Base-by-base conservation (phyloP, 2,113 vertebrate species). In the Saccopteryx bilineata region DNA sequence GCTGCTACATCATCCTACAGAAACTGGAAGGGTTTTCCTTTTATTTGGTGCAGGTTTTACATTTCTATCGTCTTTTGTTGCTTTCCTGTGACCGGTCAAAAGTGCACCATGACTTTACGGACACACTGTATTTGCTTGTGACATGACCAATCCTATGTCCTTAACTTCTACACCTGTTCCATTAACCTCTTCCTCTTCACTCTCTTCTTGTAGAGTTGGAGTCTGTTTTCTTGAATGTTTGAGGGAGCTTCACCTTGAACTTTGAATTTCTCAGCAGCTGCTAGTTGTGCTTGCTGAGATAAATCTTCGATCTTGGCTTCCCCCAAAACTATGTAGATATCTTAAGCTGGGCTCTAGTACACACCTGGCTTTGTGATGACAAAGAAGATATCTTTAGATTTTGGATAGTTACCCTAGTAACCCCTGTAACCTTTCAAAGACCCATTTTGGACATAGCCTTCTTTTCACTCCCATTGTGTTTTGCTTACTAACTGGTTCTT, bases 401-500 rank as follows among this genome's bases (percentile, higher is more conserved):
- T 99, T 99, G 98, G 98, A 99, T 99, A 69, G 66, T 31, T 7
- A 69, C 13, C 15, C 14, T 69, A 33, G 66, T n/a, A 33, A 69
- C n/a, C 66, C 99, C 99, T 0, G 99, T 99, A 97, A 99, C 99
- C 98, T 99, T 99, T 94, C 99, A 99, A 97, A 99, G 99, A 97
- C 99, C 99, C 97, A 99, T 98, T 99, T 98, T 99, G 90, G 99
- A 99, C 99, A 99, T 99, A 15, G 99, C 99, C 99, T 99, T 99
- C 98, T 99, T 99, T 98, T 99, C 99, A 66, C 99, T 99, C 96
- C 99, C 98, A 98, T 99, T 99, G 98, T 99, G 99, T 99, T 99
- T 99, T 79, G 99, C 99, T 99, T 99, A 99, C 99, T 99, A 89
- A 99, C 99, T 4, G 99, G 99, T 95, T 99, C 99, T 97, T 99